phyloP scores from a whole-genome alignment of 2,888 invertebrate species.

The Andrena trimmerana region DNA sequence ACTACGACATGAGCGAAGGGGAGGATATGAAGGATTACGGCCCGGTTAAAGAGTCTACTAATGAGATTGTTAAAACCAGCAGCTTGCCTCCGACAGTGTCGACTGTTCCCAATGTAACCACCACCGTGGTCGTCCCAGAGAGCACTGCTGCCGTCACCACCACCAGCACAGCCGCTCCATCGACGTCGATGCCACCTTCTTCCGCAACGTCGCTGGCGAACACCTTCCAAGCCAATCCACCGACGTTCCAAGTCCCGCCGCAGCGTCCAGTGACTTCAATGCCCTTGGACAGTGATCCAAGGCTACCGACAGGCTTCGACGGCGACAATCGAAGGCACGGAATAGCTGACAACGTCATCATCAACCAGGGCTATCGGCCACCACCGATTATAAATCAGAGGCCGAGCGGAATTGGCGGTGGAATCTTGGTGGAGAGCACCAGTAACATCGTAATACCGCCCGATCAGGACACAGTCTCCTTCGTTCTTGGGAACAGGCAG shows the following conservation, averaged over 20 bases:
- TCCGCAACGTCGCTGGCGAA: slow-evolving; percentile 28
- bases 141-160: slow-evolving; percentile 1
- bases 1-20: slow-evolving; percentile 71
- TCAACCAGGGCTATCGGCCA: slow-evolving; percentile 65
- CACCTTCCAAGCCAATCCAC: slow-evolving; percentile 33
- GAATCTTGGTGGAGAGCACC: slow-evolving; percentile 85
- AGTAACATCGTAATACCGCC: slow-evolving; percentile 89
- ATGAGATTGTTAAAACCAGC: slow-evolving; percentile 39
- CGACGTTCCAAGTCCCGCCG: slow-evolving; percentile 43
- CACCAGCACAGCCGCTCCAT: neutral
- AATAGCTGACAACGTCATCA: slow-evolving; percentile 55
- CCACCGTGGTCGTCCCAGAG: slow-evolving; percentile 9
- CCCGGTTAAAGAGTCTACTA: slow-evolving; percentile 40
- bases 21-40: slow-evolving; percentile 60
- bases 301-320: slow-evolving; percentile 64
- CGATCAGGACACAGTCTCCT: slow-evolving; percentile 88
- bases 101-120: slow-evolving; percentile 7
- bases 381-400: slow-evolving; percentile 57
- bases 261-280: slow-evolving; percentile 75
- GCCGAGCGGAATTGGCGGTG: slow-evolving; percentile 51
- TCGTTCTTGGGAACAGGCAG: slow-evolving; percentile 89
- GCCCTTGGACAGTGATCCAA: slow-evolving; percentile 72
- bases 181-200: slow-evolving; percentile 9
- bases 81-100: slow-evolving; percentile 22
- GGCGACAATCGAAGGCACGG: slow-evolving; percentile 66